These are phyloP conservation scores for Alectura lathami DNA, from an alignment of 2,113 vertebrate species.

Conservation along the genomic window DNA sequence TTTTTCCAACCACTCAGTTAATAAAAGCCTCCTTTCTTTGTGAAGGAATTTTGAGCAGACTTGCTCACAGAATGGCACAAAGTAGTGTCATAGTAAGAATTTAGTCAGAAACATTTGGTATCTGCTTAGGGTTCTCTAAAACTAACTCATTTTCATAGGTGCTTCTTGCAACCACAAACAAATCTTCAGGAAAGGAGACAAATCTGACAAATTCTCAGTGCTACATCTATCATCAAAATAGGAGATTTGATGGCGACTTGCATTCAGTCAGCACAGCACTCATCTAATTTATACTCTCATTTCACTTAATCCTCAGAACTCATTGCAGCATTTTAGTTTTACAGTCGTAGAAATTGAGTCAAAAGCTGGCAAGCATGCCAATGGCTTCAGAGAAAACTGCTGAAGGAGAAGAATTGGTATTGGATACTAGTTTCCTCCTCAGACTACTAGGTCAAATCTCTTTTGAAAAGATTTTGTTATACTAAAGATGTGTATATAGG, in stretches of 20 bases:
- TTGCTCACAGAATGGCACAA: background rate
- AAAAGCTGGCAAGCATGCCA: background rate
- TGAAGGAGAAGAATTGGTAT: background rate
- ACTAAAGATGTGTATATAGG: background rate
- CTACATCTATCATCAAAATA: background rate
- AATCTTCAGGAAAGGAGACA: constrained; percentile 8
- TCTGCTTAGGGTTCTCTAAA: background rate
- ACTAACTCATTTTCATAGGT: constrained; percentile 21
- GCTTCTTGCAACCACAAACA: background rate
- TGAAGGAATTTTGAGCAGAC: background rate
- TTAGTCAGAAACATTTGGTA: background rate
- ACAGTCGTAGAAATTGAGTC: background rate
- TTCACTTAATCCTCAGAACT: background rate
- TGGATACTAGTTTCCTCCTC: background rate
- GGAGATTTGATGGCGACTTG: background rate
- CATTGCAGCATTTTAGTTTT: background rate
- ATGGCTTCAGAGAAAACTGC: background rate
- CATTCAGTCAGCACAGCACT: background rate
- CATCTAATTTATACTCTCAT: background rate
- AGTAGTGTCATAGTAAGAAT: background rate
- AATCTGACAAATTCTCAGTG: background rate
- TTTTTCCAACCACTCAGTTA: background rate
- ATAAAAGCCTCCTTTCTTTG: background rate
- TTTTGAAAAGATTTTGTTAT: background rate
- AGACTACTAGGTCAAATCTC: background rate